Percentiles rank a stretch among this genome's conserved stretches.
These are phyloP conservation scores for Hoplias malabaricus DNA, from an alignment of 2,113 vertebrate species.

Conservation along the genomic window DNA sequence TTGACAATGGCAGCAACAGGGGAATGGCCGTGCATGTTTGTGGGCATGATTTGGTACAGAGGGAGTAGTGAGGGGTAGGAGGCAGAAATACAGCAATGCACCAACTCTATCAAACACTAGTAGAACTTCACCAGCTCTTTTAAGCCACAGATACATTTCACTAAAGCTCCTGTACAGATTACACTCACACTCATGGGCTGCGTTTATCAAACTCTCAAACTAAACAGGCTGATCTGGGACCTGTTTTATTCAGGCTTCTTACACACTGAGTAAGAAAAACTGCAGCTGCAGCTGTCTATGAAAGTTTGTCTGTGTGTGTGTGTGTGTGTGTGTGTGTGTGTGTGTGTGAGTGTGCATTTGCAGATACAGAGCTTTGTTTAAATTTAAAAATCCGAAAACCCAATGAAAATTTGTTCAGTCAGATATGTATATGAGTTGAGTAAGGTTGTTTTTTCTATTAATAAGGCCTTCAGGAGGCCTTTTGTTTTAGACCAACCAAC, in stretches of 20 bases:
- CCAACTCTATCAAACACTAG: not conserved
- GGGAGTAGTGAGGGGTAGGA: not conserved
- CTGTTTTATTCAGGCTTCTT: too few species aligned
- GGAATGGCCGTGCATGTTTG: not conserved
- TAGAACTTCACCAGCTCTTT: not conserved
- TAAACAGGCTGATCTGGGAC: not conserved
- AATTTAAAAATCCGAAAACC: too few species aligned
- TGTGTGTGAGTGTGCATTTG: not conserved
- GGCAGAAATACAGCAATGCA: constrained; percentile 26
- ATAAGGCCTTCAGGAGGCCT: too few species aligned
- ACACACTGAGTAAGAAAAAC: too few species aligned
- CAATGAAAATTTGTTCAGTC: too few species aligned
- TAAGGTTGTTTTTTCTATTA: not conserved
- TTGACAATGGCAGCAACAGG: constrained; percentile 11
- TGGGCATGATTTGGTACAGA: too few species aligned
- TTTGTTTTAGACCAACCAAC: too few species aligned
- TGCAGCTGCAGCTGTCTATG: not conserved
- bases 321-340: not conserved
- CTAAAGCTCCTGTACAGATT: not conserved
- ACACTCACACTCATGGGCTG: not conserved
- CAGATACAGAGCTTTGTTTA: too few species aligned
- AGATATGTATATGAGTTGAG: not conserved
- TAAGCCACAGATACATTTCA: not conserved
- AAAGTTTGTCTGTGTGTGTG: not conserved
- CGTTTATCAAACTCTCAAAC: not conserved